Base-by-base conservation (phyloP, 2,113 vertebrate genomes). In the Mastomys coucha region DNA sequence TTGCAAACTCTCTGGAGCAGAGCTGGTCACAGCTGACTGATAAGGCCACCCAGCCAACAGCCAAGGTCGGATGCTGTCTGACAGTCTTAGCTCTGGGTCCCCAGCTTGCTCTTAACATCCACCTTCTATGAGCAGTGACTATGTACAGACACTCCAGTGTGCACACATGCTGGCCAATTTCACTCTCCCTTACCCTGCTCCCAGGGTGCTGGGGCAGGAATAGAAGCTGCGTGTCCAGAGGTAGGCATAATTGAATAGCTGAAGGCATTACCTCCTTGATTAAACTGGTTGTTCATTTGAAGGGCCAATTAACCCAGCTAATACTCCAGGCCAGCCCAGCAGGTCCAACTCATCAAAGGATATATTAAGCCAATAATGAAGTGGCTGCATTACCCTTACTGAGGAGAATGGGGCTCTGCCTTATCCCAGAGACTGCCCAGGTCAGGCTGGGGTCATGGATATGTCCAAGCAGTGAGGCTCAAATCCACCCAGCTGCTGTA, bases 271-370 rank as follows among this genome's bases (percentile, higher is more conserved):
- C 94, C 82, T 96, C 88, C 96, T 96, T 97, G 98, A 97, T 97
- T 96, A 94, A 97, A 97, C 96, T 95, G 95, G 95, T 84, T 97
- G 97, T 96, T 98, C 94, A 94, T 88, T 67, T 95, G 91, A 96
- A 97, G 87, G 96, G 94, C 95, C 96, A 97, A 97, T 97, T 97
- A 98, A 91, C 96, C 95, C 94, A 91, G 93, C 87, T 96, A 97
- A 97, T 96, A 95, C 95, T 95, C 91, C 89, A 77, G 96, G 91
- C 96, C 96, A 93, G 93, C 92, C 96, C 91, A 88, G 94, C 75
- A 33, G 91, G 91, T 70, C 70, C 4, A 2, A 36, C 78, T 63
- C 69, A 84, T 96, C 94, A 88, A 93, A 96, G 96, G 92, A 80
- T 78, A 95, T 63, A 94, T 84, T 78, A 78, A 98, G 69, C 91